Evolutionary conservation across 2,888 invertebrate genomes (phyloP).

Genomic region (Kryphioiulus occultus): DNA sequence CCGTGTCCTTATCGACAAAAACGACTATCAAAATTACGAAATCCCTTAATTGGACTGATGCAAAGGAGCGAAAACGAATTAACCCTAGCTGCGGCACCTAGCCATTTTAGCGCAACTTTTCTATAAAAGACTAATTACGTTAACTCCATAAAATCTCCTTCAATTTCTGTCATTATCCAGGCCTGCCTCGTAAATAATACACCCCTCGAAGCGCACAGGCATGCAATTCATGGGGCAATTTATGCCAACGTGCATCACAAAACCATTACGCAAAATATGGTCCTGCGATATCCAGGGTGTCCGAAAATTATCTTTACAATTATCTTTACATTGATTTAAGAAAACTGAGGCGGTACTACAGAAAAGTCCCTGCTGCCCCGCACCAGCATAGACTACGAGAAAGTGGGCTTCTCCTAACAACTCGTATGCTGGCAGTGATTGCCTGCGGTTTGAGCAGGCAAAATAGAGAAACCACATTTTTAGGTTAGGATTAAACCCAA

Average conservation of each 20-base stretch:
- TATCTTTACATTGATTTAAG: neutral
- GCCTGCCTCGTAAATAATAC: neutral
- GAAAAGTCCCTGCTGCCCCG: too few relatives aligned
- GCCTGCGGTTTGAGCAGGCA: too few relatives aligned
- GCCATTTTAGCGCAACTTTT: neutral
- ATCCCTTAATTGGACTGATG: constrained; percentile 23
- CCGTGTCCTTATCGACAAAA: constrained; percentile 16
- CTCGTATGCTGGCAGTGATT: too few relatives aligned
- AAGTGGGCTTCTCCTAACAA: too few relatives aligned
- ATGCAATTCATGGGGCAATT: neutral
- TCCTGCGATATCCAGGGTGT: neutral
- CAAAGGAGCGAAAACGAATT: neutral
- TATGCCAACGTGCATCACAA: neutral
- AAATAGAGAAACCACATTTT: too few relatives aligned
- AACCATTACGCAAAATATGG: neutral
- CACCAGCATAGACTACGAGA: too few relatives aligned
- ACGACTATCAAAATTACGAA: constrained; percentile 9
- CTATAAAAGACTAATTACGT: constrained; percentile 10
- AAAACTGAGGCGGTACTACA: too few relatives aligned
- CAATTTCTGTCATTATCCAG: neutral
- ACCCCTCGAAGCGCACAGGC: neutral
- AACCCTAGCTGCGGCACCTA: constrained; percentile 1
- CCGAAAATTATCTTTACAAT: neutral
- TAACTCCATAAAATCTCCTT: constrained; percentile 21
- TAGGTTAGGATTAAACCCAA: too few relatives aligned